Percentiles rank a stretch among this genome's conserved stretches.
Evolutionary conservation across 2,113 vertebrate species (phyloP).

Genomic region (Muntiacus reevesi): DNA sequence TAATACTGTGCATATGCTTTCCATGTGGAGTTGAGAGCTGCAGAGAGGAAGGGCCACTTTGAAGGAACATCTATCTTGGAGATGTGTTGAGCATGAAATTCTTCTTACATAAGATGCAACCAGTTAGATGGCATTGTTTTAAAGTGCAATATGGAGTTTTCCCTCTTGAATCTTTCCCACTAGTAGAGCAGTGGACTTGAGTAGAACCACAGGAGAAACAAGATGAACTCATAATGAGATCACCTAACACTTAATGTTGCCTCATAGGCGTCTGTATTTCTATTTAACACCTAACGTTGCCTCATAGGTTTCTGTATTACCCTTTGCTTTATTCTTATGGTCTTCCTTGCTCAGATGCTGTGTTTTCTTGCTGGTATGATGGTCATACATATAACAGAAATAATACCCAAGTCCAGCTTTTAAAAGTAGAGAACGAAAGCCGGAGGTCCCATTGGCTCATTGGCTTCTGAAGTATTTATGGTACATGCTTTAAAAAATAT

Average conservation of each 20-base stretch:
- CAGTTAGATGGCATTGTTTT: neutral
- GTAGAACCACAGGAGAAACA: neutral
- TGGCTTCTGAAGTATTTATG: conserved; percentile 39
- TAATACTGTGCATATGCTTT: neutral
- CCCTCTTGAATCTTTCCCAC: neutral
- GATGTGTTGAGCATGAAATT: neutral
- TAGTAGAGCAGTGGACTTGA: neutral
- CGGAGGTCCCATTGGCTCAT: neutral
- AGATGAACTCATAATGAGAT: neutral
- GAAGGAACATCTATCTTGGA: neutral
- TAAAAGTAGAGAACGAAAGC: conserved; percentile 22
- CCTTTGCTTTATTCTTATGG: neutral
- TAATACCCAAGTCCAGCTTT: neutral
- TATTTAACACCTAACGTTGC: neutral
- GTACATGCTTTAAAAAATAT: conserved; percentile 5
- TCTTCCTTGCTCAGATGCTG: neutral
- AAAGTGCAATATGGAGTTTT: neutral
- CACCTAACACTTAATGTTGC: neutral
- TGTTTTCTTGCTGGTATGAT: neutral
- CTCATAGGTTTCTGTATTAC: neutral
- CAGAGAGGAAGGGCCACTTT: neutral
- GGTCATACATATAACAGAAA: neutral
- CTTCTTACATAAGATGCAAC: neutral
- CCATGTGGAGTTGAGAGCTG: neutral
- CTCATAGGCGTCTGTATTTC: neutral